Base-by-base conservation (phyloP, 2,888 invertebrate genomes). In the Tortricodes alternella region DNA sequence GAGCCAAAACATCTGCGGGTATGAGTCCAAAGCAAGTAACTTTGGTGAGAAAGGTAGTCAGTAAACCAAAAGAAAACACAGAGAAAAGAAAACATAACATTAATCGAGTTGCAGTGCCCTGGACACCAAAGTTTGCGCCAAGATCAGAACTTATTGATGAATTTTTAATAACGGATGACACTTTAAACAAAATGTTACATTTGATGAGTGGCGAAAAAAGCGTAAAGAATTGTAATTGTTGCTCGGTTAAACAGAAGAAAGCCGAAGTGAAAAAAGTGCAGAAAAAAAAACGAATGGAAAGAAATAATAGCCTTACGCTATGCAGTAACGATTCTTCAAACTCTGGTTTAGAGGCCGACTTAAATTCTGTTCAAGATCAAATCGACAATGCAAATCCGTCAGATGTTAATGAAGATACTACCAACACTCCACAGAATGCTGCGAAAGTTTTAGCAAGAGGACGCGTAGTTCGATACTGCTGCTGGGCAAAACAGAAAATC, bases 131-230 rank as follows among this genome's bases (percentile, higher is more conserved):
- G 18, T 41, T n/a, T 23, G 13, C 8, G 15, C 8, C 35, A 8
- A 39, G 5, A 19, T 34, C n/a, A 8, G 15, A 48, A 29, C 29
- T 46, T 24, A 35, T 50, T 5, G 63, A 63, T n/a, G 69, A 71
- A 7, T 57, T 56, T 44, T 62, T 75, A 9, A 63, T 76, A 38
- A 67, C 75, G 9, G 39, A 68, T 37, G 88, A 87, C 57, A 80
- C 87, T 6, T 70, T 89, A 1, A 75, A 80, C 46, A 87, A 83
- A 77, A 84, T 89, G 76, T 62, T 89, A 16, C 63, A 55, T 50
- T 16, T 82, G 13, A 66, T 83, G 46, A 55, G 59, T 16, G 66
- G 63, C 18, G 41, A 59, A 4, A 43, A 51, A 3, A n/a, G 43
- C 11, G 21, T 32, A n/a, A 23, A 11, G 13, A 35, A 15, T 19